A percentile compares a stretch with the other conserved stretches of the same genome.
Evolutionary conservation across 2,888 invertebrate genomes (phyloP).

Genomic region (Atethmia centrago): DNA sequence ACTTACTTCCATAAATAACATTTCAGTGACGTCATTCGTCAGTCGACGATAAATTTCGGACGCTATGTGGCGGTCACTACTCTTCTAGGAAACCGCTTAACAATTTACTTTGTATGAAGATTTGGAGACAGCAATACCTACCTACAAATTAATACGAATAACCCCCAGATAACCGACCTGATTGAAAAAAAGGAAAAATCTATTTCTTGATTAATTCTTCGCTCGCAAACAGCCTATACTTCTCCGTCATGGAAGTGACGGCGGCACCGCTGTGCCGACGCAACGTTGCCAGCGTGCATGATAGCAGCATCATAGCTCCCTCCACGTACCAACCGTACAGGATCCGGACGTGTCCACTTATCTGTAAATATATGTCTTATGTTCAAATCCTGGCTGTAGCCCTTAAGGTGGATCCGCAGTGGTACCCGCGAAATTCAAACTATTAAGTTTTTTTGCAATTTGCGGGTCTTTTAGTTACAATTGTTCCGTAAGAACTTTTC

Average conservation of each 20-base stretch:
- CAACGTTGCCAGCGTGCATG: conserved; percentile 90
- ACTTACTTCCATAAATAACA: background rate
- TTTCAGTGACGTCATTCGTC: background rate
- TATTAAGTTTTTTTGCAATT: too few species aligned
- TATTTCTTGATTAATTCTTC: conserved; percentile 8
- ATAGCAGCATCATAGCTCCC: conserved; percentile 92
- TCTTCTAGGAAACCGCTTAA: too few species aligned
- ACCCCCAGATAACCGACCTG: background rate
- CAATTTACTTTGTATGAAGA: background rate
- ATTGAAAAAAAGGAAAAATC: background rate
- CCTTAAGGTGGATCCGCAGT: too few species aligned
- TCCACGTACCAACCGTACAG: conserved; percentile 93
- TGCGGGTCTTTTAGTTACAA: too few species aligned
- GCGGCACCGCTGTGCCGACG: conserved; percentile 86
- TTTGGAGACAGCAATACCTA: background rate
- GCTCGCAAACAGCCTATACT: conserved; percentile 74
- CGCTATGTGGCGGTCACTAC: background rate
- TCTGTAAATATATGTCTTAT: conserved; percentile 71
- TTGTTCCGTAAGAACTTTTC: too few species aligned
- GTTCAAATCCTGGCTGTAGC: background rate
- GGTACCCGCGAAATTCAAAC: too few species aligned
- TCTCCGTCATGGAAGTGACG: conserved; percentile 68
- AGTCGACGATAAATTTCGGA: background rate
- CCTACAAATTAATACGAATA: background rate
- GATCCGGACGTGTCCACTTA: conserved; percentile 90